Evolutionary conservation across 2,113 vertebrate species (phyloP).

Genomic region (Lamprologus sp.): DNA sequence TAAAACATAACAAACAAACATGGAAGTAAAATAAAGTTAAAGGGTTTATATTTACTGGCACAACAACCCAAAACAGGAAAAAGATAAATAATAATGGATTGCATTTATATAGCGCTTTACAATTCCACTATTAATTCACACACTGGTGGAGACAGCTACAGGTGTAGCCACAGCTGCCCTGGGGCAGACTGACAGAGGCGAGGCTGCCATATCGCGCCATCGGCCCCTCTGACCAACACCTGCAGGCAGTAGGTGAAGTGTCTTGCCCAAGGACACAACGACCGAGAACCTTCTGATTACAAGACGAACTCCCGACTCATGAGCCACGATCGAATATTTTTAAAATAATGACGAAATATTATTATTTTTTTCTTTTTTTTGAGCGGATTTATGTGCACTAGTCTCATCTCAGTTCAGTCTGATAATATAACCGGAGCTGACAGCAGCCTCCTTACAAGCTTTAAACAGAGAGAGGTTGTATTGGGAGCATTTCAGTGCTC

Average conservation of each 20-base stretch:
- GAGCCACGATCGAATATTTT: rapidly evolving
- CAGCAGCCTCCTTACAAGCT: neutral
- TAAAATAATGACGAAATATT: neutral
- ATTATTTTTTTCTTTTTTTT: rapidly evolving
- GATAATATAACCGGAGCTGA: neutral
- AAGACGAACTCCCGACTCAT: rapidly evolving
- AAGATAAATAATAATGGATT: neutral
- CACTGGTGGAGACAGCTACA: neutral
- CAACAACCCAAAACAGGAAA: neutral
- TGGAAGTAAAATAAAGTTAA: neutral
- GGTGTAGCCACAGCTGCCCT: rapidly evolving
- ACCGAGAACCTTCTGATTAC: rapidly evolving
- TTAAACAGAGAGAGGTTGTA: neutral
- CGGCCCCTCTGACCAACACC: rapidly evolving
- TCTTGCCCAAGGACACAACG: rapidly evolving
- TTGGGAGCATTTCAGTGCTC: neutral
- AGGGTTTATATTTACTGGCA: neutral
- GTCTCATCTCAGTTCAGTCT: neutral
- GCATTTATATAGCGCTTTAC: rapidly evolving
- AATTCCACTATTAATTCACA: rapidly evolving
- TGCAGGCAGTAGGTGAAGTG: rapidly evolving
- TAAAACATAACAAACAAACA: neutral
- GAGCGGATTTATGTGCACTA: neutral
- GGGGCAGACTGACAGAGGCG: rapidly evolving
- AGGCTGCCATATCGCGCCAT: neutral